phyloP scores from a whole-genome alignment of 2,113 vertebrate species.

The Dicaeum eximium region DNA sequence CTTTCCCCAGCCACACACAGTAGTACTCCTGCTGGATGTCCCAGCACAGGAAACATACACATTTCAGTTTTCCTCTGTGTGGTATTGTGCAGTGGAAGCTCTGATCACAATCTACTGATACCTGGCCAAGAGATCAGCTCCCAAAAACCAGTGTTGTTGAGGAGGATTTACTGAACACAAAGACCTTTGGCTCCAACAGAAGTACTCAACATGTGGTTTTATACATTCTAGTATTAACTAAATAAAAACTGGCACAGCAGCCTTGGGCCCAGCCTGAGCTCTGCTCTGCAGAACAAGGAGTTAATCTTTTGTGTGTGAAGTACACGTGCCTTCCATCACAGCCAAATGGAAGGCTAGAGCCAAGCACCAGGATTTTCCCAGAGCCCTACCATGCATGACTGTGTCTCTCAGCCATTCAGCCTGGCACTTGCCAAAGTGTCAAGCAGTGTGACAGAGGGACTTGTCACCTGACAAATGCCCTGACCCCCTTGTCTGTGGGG shows the following conservation, averaged over 20 bases:
- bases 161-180: not conserved
- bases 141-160: not conserved
- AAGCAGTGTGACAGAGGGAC: not conserved
- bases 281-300: not conserved
- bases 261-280: not conserved
- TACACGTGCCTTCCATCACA: fast-evolving
- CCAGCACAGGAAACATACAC: not conserved
- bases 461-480: not conserved
- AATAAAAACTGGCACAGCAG: not conserved
- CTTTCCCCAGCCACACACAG: not conserved
- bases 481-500: not conserved
- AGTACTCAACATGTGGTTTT: not conserved
- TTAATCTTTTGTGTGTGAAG: too few relatives aligned
- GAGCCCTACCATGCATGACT: fast-evolving
- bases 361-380: not conserved
- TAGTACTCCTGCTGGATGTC: not conserved
- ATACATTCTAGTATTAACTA: not conserved
- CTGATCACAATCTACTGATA: not conserved
- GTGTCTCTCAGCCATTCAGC: fast-evolving
- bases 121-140: not conserved
- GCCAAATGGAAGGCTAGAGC: not conserved
- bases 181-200: not conserved
- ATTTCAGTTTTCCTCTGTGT: not conserved
- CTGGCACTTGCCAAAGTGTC: not conserved
- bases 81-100: not conserved